phyloP scores from a whole-genome alignment of 2,113 vertebrate species.

The Oplegnathus fasciatus region DNA sequence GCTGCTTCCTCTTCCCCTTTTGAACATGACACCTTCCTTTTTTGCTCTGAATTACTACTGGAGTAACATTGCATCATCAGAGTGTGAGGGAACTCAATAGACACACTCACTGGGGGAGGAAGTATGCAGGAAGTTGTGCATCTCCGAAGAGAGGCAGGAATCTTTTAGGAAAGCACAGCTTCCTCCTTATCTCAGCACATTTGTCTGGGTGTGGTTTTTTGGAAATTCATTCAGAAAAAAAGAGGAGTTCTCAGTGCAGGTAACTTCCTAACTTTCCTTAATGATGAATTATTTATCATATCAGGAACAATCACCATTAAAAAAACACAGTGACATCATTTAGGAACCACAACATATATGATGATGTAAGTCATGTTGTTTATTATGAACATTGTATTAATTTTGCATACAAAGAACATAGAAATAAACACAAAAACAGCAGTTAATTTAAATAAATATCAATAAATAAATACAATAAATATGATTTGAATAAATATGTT shows the following conservation, averaged over 20 bases:
- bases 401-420: background rate
- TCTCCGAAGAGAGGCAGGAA: conserved; percentile 61
- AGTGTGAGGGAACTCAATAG: background rate
- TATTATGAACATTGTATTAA: conserved; percentile 25
- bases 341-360: conserved; percentile 7
- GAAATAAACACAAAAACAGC: background rate
- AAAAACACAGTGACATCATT: background rate
- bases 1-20: conserved; percentile 59
- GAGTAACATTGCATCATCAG: conserved; percentile 36
- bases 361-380: conserved; percentile 15
- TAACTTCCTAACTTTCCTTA: conserved; percentile 27
- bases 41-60: conserved; percentile 13
- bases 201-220: conserved; percentile 48
- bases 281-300: background rate
- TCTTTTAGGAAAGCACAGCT: conserved; percentile 85
- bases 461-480: conserved; percentile 81
- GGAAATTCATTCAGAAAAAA: conserved; percentile 59
- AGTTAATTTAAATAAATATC: conserved; percentile 64
- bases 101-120: conserved; percentile 24
- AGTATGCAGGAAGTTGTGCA: conserved; percentile 64
- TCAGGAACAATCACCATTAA: background rate
- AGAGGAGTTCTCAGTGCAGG: conserved; percentile 13
- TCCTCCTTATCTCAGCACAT: conserved; percentile 66
- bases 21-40: conserved; percentile 29
- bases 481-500: conserved; percentile 74